Evolutionary conservation across 2,797 vertebrate species (phyloP), one percentile per base, ranked within the genome.

Genomic region (Parauchenoglanis punctatus): DNA sequence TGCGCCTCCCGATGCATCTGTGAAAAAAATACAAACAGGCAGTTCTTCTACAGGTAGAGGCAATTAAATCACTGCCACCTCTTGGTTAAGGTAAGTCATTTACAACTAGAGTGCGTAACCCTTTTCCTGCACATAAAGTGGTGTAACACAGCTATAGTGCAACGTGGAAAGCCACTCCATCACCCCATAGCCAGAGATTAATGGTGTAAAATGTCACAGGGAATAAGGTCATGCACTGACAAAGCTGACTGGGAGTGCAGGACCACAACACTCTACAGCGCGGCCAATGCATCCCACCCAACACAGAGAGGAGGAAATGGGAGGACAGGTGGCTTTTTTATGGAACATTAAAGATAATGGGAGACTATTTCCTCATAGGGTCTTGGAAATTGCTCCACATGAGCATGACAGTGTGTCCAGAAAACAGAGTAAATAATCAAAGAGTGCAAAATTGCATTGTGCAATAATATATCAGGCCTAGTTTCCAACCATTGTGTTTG

Each of bases 201-300:
- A 95, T 95, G 94, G 92, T 93, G 91, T 92, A 93, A 96, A 96
- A 95, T 95, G 94, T 95, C 94, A 94, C 91, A 78, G 93, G 93
- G 94, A 95, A 96, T 95, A 96, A 95, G 95, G 95, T 95, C 94
- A 93, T 23, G 90, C 91, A 85, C 93, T 91, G 87, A 93, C 92
- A 94, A 94, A 94, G 92, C 92, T 85, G 91, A 88, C 91, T 92
- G 92, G 92, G 94, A 93, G 92, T 91, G 92, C 77, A 89, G 91
- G 90, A 70, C 73, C 85, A 83, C 73, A 76, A 13, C 65, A 31
- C 72, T 88, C 75, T 87, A 56, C 63, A 23, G 92, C 93, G 91
- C 91, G 91, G 91, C 90, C 89, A 63, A 91, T 90, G 63, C 65
- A n/a, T 93, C 91, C 86, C 86, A 88, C 89, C 87, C 86, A 81